Evolutionary conservation across 2,888 invertebrate species (phyloP).

Genomic region (Cartodere bifasciata): DNA sequence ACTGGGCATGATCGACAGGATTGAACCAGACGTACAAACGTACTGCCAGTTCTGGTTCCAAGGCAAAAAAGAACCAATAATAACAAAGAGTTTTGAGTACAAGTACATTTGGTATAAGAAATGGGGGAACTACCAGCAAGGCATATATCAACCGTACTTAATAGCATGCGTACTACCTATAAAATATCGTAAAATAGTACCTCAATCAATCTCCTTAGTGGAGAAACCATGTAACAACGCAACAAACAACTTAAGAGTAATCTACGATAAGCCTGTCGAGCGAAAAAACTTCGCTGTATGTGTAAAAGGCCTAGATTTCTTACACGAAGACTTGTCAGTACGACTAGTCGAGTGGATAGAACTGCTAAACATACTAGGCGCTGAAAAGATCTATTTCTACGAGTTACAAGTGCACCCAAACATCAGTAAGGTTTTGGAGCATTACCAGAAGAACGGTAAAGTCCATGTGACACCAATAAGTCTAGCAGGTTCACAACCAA

Average conservation of each 20-base stretch:
- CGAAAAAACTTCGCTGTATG: slow-evolving; percentile 82
- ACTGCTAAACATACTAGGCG: slow-evolving; percentile 70
- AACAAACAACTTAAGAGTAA: slow-evolving; percentile 71
- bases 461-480: slow-evolving; percentile 64
- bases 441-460: slow-evolving; percentile 41
- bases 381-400: slow-evolving; percentile 85
- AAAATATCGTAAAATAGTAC: slow-evolving; percentile 55
- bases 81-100: slow-evolving; percentile 75
- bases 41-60: slow-evolving; percentile 87
- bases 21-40: slow-evolving; percentile 69
- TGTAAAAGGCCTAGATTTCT: slow-evolving; percentile 86
- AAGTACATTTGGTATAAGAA: slow-evolving; percentile 90
- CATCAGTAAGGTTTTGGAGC: slow-evolving; percentile 65
- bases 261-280: slow-evolving; percentile 59
- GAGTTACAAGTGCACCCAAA: slow-evolving; percentile 85
- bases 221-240: slow-evolving; percentile 76
- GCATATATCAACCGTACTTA: slow-evolving; percentile 82
- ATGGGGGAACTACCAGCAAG: slow-evolving; percentile 89
- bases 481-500: slow-evolving; percentile 81
- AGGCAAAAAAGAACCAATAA: slow-evolving; percentile 65
- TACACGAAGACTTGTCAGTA: slow-evolving; percentile 82
- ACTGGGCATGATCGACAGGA: slow-evolving; percentile 74
- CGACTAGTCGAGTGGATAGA: slow-evolving; percentile 92
- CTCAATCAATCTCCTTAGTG: slow-evolving; percentile 75
- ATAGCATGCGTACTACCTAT: slow-evolving; percentile 79